These are phyloP conservation scores for Nymphalis urticae DNA, from an alignment of 2,888 invertebrate species.

Conservation along the genomic window DNA sequence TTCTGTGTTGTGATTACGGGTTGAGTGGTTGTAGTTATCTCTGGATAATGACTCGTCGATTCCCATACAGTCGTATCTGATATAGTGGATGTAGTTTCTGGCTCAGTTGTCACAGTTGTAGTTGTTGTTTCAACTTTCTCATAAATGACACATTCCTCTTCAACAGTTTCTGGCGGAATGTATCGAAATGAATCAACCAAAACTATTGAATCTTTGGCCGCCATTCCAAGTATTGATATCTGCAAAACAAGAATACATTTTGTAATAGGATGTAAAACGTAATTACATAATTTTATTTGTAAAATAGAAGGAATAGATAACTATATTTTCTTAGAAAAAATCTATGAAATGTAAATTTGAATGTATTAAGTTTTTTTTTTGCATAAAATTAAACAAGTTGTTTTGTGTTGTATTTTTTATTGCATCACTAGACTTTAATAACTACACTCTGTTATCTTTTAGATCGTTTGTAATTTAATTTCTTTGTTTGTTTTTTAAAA, in stretches of 20 bases:
- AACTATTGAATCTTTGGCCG: slow-evolving; percentile 29
- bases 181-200: slow-evolving; percentile 43
- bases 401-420: too few relatives aligned
- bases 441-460: too few relatives aligned
- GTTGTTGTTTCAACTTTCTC: slow-evolving; percentile 36
- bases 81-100: slow-evolving; percentile 4
- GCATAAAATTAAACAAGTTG: too few relatives aligned
- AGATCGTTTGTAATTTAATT: too few relatives aligned
- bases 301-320: too few relatives aligned
- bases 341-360: too few relatives aligned
- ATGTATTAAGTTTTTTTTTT: too few relatives aligned
- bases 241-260: slow-evolving; percentile 31
- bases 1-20: slow-evolving; percentile 6
- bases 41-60: slow-evolving; percentile 12
- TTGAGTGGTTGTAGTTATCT: not conserved
- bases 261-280: not conserved
- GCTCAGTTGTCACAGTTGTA: slow-evolving; percentile 19
- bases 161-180: slow-evolving; percentile 35
- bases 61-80: slow-evolving; percentile 1
- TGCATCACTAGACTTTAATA: too few relatives aligned
- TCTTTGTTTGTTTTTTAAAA: too few relatives aligned
- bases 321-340: too few relatives aligned
- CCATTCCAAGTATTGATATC: slow-evolving; percentile 38
- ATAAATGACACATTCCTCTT: slow-evolving; percentile 42
- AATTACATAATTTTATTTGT: not conserved